phyloP scores from a whole-genome alignment of 1,140 invertebrate species.

The Fopius arisanus region DNA sequence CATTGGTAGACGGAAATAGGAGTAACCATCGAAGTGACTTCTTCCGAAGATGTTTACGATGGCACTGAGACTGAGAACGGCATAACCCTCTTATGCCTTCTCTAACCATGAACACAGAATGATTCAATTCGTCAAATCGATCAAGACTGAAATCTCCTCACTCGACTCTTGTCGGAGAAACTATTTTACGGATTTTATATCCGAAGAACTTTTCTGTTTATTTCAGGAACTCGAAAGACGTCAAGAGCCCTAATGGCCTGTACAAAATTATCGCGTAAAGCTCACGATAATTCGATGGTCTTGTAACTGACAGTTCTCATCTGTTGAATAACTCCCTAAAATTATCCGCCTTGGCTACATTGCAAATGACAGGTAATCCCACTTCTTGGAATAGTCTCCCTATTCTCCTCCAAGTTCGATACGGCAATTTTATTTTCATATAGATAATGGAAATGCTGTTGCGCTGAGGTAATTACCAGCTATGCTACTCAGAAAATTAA shows the following conservation, averaged over 20 bases:
- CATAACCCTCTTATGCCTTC: neutral
- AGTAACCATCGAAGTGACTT: slow-evolving; percentile 22
- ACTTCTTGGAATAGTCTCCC: slow-evolving; percentile 6
- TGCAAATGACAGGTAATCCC: slow-evolving; percentile 36
- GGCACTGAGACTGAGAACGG: neutral
- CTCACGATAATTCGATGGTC: neutral
- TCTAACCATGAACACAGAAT: slow-evolving; percentile 12
- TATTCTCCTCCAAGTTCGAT: neutral
- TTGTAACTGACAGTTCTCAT: slow-evolving; percentile 36
- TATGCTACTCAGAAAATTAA: too few species aligned
- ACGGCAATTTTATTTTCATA: neutral
- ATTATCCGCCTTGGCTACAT: slow-evolving; percentile 20
- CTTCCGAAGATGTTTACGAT: slow-evolving; percentile 34
- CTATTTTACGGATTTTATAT: neutral
- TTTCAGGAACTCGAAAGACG: neutral
- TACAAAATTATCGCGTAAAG: neutral
- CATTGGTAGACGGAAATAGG: slow-evolving; percentile 30
- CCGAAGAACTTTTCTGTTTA: neutral
- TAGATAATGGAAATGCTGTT: too few species aligned
- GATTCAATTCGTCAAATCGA: slow-evolving; percentile 23
- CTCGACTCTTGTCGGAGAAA: slow-evolving; percentile 8
- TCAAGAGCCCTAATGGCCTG: neutral
- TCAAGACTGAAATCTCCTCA: neutral
- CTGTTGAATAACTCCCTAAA: slow-evolving; percentile 28
- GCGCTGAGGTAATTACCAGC: too few species aligned